Base-by-base conservation (phyloP, 2,888 invertebrate genomes). In the Tortricodes alternella region DNA sequence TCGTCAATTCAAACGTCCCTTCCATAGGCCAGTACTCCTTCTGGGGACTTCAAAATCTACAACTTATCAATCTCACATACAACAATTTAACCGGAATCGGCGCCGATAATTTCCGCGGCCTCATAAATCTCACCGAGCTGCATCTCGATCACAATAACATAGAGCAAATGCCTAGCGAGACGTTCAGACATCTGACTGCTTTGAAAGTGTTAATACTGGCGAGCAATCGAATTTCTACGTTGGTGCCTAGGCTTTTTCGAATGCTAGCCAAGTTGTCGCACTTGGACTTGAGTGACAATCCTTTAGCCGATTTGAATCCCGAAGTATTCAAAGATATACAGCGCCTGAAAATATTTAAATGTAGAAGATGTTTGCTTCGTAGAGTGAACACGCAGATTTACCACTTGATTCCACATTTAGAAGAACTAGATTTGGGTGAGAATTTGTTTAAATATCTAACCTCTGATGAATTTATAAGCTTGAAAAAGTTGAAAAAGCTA, bases 381-480 rank as follows among this genome's bases (percentile, higher is more conserved):
- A 93, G 94, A 78, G 93, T 96, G 68, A 96, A 96, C 85, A 93
- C 95, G 7, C 94, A 95, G 77, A 92, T 96, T 68, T 96, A 96
- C 85, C 94, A 95, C 77, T 91, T 95, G 69, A 92, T 95, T 70
- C 92, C 95, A 60, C 93, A 93, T 73, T 89, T 96, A 61, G 92
- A 93, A 66, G 94, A 94, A 75, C 83, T 96, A 67, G 96, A 96
- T 83, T 86, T 96, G 68, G 95, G 96, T 35, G 92, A 95, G 74
- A 96, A 96, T 85, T 92, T 92, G 56, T 94, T 96, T 76, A 95
- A 95, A 82, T 95, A 94, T 80, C 83, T 95, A 49, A 93, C 93
- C 63, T 90, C 93, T 41, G 95, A 95, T 70, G 95, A 95, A 76
- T 95, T 94, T 75, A 91, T 92, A 65, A 94, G 94, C 73, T 89